Evolutionary conservation across 2,797 vertebrate genomes (phyloP).

Genomic region (Nasua narica): DNA sequence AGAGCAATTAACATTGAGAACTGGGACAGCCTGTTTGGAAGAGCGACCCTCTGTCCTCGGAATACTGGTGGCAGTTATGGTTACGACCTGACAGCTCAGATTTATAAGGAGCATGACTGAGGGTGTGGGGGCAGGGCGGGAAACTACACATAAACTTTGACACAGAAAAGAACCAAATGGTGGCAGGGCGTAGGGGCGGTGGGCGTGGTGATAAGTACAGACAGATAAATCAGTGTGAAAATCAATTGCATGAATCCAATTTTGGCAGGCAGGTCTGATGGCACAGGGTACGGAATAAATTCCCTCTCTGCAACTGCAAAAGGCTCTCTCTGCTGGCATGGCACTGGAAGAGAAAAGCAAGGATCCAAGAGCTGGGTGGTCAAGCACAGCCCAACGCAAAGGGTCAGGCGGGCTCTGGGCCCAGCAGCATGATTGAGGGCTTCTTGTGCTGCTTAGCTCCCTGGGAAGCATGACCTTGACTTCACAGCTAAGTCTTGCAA

Average conservation of each 20-base stretch:
- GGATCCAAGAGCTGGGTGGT: background rate
- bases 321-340: background rate
- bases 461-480: slow-evolving; percentile 26
- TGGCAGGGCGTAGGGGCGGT: too few relatives aligned
- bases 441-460: background rate
- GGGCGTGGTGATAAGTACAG: background rate
- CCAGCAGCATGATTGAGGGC: background rate
- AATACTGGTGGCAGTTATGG: background rate
- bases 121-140: background rate
- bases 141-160: background rate
- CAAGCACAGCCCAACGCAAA: background rate
- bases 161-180: background rate
- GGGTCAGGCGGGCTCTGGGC: background rate
- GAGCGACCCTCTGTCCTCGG: background rate
- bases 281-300: background rate
- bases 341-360: background rate
- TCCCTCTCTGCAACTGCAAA: background rate
- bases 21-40: background rate
- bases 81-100: background rate
- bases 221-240: background rate
- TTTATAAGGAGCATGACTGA: background rate
- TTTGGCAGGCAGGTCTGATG: background rate
- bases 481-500: slow-evolving; percentile 33
- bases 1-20: background rate
- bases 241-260: background rate